Percentiles rank a stretch among this genome's conserved stretches.
Evolutionary conservation across 64 coral and sea anemone genomes (phyloP).

Genomic region (Actinia tenebrosa): DNA sequence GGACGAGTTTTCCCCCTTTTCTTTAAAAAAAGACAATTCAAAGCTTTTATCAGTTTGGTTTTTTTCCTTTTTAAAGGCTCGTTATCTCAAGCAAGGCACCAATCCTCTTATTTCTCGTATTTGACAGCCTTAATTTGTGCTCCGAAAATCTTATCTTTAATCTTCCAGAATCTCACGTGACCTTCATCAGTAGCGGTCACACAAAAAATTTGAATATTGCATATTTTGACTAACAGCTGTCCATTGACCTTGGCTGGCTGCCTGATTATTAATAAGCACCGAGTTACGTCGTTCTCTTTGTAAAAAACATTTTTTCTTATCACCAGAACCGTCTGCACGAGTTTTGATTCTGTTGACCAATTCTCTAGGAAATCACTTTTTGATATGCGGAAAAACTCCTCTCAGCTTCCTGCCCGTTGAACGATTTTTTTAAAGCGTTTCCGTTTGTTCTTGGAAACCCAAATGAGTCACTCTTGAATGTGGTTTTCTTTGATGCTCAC

Average conservation of each 20-base stretch:
- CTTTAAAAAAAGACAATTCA: no score
- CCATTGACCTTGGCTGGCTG: neutral
- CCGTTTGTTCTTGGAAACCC: neutral
- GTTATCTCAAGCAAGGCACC: no score
- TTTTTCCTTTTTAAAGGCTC: no score
- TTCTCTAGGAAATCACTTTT: neutral
- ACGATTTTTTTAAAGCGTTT: neutral
- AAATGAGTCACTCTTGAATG: neutral
- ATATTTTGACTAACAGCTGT: neutral
- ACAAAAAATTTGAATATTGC: neutral
- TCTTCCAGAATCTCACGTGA: neutral
- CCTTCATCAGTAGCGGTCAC: neutral
- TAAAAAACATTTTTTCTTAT: neutral
- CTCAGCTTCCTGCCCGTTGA: neutral
- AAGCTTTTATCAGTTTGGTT: no score
- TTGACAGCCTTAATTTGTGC: no score
- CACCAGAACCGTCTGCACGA: neutral
- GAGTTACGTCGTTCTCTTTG: neutral
- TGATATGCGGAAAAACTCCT: neutral
- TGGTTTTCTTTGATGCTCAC: neutral
- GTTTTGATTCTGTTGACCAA: neutral
- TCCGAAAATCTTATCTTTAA: no score
- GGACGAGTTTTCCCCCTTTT: no score
- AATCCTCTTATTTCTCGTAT: no score
- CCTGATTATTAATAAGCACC: neutral